phyloP scores from a whole-genome alignment of 2,888 invertebrate genomes.

The Stegophylla sp. region DNA sequence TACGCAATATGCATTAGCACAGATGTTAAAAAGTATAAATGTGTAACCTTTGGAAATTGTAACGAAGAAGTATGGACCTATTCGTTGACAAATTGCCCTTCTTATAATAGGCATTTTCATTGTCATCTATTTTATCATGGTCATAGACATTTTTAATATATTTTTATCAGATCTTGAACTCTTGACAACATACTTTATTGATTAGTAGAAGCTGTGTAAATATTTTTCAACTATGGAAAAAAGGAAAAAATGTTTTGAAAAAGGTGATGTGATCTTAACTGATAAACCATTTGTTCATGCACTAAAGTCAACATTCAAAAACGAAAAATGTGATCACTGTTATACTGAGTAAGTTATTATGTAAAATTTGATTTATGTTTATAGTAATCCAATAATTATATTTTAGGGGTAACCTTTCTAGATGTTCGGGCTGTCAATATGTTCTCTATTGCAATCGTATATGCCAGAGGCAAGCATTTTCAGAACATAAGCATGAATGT shows the following conservation, averaged over 20 bases:
- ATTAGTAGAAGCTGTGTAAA: not conserved
- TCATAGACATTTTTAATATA: not conserved
- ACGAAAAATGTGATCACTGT: constrained; percentile 79
- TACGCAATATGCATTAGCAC: too few relatives aligned
- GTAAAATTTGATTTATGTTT: not conserved
- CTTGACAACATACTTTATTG: not conserved
- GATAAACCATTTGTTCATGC: constrained; percentile 80
- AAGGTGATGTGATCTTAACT: constrained; percentile 63
- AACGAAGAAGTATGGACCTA: not conserved
- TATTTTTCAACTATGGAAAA: constrained; percentile 27
- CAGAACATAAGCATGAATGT: constrained; percentile 84
- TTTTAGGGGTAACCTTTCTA: constrained; percentile 74
- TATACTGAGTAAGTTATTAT: constrained; percentile 71
- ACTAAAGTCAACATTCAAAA: constrained; percentile 74
- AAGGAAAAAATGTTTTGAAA: constrained; percentile 33
- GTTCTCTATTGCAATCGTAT: constrained; percentile 80
- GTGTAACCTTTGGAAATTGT: too few relatives aligned
- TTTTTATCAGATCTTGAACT: constrained; percentile 15
- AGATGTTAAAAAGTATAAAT: too few relatives aligned
- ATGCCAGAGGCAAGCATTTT: constrained; percentile 86
- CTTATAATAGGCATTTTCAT: too few relatives aligned
- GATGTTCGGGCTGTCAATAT: constrained; percentile 84
- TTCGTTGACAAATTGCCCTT: constrained; percentile 27
- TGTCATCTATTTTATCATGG: too few relatives aligned
- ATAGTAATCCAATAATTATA: constrained; percentile 17